These are phyloP conservation scores for Cheilosia variabilis DNA, from an alignment of 2,888 invertebrate genomes.

Conservation along the genomic window DNA sequence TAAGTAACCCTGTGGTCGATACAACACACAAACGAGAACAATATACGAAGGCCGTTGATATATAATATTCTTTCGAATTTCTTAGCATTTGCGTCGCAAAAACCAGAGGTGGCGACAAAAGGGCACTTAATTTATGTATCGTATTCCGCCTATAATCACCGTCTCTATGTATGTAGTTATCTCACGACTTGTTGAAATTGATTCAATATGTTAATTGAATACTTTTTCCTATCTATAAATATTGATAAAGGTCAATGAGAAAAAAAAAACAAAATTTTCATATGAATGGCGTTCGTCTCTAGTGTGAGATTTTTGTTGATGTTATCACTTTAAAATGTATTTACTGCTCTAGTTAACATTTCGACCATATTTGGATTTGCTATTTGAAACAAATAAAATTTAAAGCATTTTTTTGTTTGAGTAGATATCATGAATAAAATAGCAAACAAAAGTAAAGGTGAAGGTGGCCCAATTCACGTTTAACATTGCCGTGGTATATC, in stretches of 20 bases:
- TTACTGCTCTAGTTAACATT: background rate
- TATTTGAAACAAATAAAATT: background rate
- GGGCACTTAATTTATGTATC: slow-evolving; percentile 34
- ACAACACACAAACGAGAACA: too few relatives aligned
- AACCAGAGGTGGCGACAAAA: slow-evolving; percentile 22
- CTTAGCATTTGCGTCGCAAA: background rate
- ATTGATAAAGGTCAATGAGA: slow-evolving; percentile 44
- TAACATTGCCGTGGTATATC: too few relatives aligned
- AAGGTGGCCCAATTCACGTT: too few relatives aligned
- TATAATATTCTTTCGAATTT: background rate
- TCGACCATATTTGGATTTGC: background rate
- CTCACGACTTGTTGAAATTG: slow-evolving; percentile 11
- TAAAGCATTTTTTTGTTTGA: slow-evolving; percentile 23
- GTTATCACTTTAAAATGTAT: slow-evolving; percentile 5
- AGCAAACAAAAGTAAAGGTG: too few relatives aligned
- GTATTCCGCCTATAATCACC: slow-evolving; percentile 19
- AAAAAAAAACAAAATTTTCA: slow-evolving; percentile 1
- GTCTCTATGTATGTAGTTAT: background rate
- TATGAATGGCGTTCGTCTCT: slow-evolving; percentile 7
- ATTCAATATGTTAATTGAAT: slow-evolving; percentile 46
- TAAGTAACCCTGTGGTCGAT: background rate
- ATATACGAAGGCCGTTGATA: too few relatives aligned
- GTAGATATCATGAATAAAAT: background rate
- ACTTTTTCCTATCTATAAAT: slow-evolving; percentile 22
- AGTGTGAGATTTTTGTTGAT: slow-evolving; percentile 8